These are phyloP conservation scores for Poeciliopsis occidentalis DNA, from an alignment of 2,113 vertebrate genomes.

Conservation along the genomic window DNA sequence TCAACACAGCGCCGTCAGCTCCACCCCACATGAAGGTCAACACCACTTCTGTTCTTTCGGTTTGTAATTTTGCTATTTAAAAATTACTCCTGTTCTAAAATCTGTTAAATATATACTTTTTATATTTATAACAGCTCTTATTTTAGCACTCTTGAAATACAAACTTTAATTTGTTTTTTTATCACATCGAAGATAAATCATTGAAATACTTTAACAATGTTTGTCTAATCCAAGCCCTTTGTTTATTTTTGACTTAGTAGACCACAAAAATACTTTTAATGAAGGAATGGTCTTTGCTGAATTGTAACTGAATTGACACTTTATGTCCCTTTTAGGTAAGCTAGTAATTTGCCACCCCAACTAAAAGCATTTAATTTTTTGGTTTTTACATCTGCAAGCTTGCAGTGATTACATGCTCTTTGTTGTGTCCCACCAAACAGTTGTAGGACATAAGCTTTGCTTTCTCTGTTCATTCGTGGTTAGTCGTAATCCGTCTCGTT, in stretches of 20 bases:
- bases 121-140: constrained; percentile 26
- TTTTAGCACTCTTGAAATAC: constrained; percentile 30
- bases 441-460: constrained; percentile 36
- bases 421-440: constrained; percentile 18
- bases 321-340: background rate
- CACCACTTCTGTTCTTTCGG: constrained; percentile 10
- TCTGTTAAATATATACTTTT: background rate
- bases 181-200: constrained; percentile 10
- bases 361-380: background rate
- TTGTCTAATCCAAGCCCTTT: constrained; percentile 7
- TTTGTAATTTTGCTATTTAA: constrained; percentile 16
- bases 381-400: background rate
- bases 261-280: constrained; percentile 39
- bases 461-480: constrained; percentile 31
- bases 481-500: constrained; percentile 31
- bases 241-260: constrained; percentile 8
- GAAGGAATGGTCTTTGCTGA: constrained; percentile 41
- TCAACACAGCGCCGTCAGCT: background rate
- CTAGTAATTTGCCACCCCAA: background rate
- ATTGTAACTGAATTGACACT: background rate
- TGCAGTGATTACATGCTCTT: background rate
- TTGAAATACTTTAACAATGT: background rate
- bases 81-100: constrained; percentile 26
- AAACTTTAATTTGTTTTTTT: constrained; percentile 12
- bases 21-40: constrained; percentile 28